These are phyloP conservation scores for Cephus rjabovi DNA, from an alignment of 2,888 invertebrate genomes.

Conservation along the genomic window DNA sequence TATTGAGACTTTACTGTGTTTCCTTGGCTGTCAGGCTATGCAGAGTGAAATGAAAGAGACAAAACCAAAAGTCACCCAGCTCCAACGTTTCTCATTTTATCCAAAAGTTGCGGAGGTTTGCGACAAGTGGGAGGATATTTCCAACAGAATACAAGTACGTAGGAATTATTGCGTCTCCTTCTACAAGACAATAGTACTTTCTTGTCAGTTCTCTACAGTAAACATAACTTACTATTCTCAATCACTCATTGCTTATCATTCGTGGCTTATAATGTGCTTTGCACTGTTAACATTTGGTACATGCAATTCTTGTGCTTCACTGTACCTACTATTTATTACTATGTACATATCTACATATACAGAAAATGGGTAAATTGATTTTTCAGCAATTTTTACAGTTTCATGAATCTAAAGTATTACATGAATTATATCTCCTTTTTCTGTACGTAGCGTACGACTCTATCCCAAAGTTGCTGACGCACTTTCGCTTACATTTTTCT, in stretches of 20 bases:
- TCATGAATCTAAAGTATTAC: neutral
- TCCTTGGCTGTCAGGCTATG: slow-evolving; percentile 43
- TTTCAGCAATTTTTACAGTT: neutral
- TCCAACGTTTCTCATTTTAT: slow-evolving; percentile 59
- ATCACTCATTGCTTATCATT: slow-evolving; percentile 52
- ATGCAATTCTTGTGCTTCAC: slow-evolving; percentile 48
- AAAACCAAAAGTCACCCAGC: slow-evolving; percentile 58
- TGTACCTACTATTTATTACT: slow-evolving; percentile 30
- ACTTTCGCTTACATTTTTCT: neutral
- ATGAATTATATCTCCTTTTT: neutral
- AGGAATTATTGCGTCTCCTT: neutral
- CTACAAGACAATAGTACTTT: slow-evolving; percentile 14
- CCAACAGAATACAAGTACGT: slow-evolving; percentile 57
- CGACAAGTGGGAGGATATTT: slow-evolving; percentile 60
- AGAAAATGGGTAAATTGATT: neutral
- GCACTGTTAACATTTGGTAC: slow-evolving; percentile 51
- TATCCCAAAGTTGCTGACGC: neutral
- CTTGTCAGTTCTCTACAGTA: slow-evolving; percentile 2
- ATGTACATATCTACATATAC: neutral
- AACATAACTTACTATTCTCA: neutral
- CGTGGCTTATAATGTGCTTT: slow-evolving; percentile 54
- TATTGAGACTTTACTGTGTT: neutral
- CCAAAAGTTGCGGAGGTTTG: slow-evolving; percentile 62
- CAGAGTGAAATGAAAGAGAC: slow-evolving; percentile 62
- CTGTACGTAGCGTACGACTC: neutral